These are phyloP conservation scores for Drosophila parvula DNA, from an alignment of 1,140 invertebrate species.

Conservation along the genomic window DNA sequence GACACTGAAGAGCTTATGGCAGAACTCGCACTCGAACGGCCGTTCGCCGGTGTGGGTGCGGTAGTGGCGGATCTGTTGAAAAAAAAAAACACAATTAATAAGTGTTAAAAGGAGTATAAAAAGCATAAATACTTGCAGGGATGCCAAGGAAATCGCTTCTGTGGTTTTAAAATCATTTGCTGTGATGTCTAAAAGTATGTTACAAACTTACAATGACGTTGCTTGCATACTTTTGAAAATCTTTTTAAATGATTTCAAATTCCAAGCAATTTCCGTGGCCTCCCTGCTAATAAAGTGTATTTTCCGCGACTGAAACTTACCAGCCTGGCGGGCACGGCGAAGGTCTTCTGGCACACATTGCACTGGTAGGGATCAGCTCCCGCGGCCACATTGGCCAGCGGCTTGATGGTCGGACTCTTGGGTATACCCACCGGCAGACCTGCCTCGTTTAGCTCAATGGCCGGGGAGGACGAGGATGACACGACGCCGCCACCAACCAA, in stretches of 20 bases:
- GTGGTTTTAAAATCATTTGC: no score
- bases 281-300: no score
- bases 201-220: no score
- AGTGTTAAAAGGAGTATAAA: no score
- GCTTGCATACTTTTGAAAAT: no score
- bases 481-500: neutral
- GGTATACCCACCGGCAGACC: slow-evolving; percentile 75
- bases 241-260: no score
- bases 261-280: neutral
- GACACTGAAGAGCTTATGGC: slow-evolving; percentile 95
- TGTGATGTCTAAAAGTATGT: no score
- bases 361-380: slow-evolving; percentile 92
- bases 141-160: neutral
- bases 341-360: slow-evolving; percentile 95
- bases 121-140: neutral
- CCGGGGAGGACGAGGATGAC: slow-evolving; percentile 8
- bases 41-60: slow-evolving; percentile 94
- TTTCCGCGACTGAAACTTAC: slow-evolving; percentile 84
- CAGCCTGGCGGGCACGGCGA: slow-evolving; percentile 94
- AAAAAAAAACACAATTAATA: neutral
- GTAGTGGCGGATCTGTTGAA: slow-evolving; percentile 89
- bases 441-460: slow-evolving; percentile 69
- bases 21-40: slow-evolving; percentile 95
- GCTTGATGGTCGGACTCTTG: slow-evolving; percentile 77
- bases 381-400: slow-evolving; percentile 78